These are phyloP conservation scores for Norana najaformis DNA, from an alignment of 2,888 invertebrate species.

Conservation along the genomic window DNA sequence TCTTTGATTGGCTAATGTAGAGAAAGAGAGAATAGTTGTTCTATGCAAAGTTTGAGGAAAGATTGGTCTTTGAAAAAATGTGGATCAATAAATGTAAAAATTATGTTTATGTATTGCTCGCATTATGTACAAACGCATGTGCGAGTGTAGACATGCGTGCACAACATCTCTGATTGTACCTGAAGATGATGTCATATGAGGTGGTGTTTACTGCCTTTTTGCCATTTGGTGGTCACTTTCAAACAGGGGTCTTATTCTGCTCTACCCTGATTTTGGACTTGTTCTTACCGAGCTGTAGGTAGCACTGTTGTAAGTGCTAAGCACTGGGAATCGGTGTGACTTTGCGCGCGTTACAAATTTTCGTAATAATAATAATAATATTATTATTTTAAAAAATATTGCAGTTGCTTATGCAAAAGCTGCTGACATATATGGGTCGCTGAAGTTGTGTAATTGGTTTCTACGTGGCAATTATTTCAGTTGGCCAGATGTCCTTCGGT, in stretches of 20 bases:
- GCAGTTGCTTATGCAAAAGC: background rate
- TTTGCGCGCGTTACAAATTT: too few species aligned
- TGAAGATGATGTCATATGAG: background rate
- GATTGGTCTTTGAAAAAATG: background rate
- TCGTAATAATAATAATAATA: too few species aligned
- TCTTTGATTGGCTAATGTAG: too few species aligned
- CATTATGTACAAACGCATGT: background rate
- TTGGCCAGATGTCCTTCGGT: conserved; percentile 24
- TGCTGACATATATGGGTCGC: background rate
- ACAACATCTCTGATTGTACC: background rate
- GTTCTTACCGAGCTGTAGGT: conserved; percentile 5
- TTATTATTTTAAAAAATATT: too few species aligned
- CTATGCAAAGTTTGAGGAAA: background rate
- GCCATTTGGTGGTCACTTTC: background rate
- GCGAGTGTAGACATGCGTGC: background rate
- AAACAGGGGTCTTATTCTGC: background rate
- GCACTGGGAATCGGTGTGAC: too few species aligned
- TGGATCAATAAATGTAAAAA: background rate
- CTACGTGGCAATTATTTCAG: conserved; percentile 15
- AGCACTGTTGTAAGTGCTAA: background rate
- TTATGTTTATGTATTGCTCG: background rate
- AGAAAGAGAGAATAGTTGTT: background rate
- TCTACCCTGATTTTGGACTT: background rate
- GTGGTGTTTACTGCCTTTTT: background rate
- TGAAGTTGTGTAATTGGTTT: background rate